A percentile compares a stretch with the other conserved stretches of the same genome.
Evolutionary conservation across 1,140 invertebrate genomes (phyloP).

Genomic region (Philotrypesis tridentata): DNA sequence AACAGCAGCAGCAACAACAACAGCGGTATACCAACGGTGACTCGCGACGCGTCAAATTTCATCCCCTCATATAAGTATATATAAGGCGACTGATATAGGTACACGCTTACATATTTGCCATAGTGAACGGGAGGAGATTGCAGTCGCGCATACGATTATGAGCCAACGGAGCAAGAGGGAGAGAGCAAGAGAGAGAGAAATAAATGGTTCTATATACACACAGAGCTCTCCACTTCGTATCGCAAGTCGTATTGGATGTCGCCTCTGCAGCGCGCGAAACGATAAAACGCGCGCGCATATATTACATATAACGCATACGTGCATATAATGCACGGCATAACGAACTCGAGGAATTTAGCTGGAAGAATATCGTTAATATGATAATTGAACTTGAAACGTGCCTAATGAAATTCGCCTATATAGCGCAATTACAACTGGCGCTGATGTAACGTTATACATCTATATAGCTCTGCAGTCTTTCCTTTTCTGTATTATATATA

Average conservation of each 20-base stretch:
- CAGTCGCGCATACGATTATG: not conserved
- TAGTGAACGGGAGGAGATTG: not conserved
- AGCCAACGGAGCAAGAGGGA: not conserved
- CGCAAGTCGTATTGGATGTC: conserved; percentile 4
- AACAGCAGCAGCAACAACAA: no score
- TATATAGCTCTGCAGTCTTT: no score
- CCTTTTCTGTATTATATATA: no score
- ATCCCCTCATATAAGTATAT: not conserved
- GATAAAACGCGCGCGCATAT: not conserved
- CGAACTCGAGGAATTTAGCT: not conserved
- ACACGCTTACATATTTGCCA: no score
- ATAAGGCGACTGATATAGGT: not conserved
- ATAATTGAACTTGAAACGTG: not conserved
- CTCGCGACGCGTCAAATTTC: conserved; percentile 24
- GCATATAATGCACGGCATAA: no score
- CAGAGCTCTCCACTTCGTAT: not conserved
- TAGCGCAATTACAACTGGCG: not conserved
- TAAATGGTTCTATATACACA: no score
- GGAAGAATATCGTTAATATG: not conserved
- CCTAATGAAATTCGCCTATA: not conserved
- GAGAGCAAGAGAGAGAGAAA: no score
- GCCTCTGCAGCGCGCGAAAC: not conserved
- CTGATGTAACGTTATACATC: not conserved
- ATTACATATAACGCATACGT: no score
- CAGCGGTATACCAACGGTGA: no score